phyloP scores from a whole-genome alignment of 2,797 vertebrate genomes.

The Peromyscus eremicus region DNA sequence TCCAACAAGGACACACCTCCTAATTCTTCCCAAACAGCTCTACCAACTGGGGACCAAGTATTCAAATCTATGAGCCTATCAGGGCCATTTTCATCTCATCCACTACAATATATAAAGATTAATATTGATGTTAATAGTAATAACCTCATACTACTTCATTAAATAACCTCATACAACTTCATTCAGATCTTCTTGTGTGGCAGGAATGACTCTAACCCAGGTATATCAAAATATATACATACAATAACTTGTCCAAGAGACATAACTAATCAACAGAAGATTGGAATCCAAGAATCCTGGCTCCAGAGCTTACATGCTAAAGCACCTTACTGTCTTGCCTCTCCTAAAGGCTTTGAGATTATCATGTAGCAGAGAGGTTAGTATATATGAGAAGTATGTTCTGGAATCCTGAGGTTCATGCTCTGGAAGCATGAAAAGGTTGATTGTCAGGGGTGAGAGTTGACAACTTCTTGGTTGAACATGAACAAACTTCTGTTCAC shows the following conservation, averaged over 20 bases:
- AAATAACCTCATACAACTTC: background rate
- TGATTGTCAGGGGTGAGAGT: background rate
- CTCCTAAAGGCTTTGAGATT: background rate
- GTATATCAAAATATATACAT: background rate
- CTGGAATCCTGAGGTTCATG: background rate
- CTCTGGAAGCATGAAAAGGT: background rate
- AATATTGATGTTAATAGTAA: background rate
- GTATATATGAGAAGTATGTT: background rate
- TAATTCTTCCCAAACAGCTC: background rate
- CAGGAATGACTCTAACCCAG: background rate
- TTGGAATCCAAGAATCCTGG: background rate
- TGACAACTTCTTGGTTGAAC: background rate
- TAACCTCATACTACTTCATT: background rate
- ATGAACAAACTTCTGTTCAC: background rate
- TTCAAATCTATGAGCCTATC: background rate
- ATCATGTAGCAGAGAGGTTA: background rate
- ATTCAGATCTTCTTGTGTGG: background rate
- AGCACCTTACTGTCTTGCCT: background rate
- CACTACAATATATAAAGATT: background rate
- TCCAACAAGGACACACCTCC: background rate
- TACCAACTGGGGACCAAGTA: background rate
- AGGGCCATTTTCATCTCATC: background rate
- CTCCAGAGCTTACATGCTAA: background rate
- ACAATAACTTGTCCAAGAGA: background rate
- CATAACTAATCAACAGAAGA: background rate